A percentile compares a stretch with the other conserved stretches of the same genome.
Evolutionary conservation across 2,113 vertebrate genomes (phyloP).

Genomic region (Cottus gobio): DNA sequence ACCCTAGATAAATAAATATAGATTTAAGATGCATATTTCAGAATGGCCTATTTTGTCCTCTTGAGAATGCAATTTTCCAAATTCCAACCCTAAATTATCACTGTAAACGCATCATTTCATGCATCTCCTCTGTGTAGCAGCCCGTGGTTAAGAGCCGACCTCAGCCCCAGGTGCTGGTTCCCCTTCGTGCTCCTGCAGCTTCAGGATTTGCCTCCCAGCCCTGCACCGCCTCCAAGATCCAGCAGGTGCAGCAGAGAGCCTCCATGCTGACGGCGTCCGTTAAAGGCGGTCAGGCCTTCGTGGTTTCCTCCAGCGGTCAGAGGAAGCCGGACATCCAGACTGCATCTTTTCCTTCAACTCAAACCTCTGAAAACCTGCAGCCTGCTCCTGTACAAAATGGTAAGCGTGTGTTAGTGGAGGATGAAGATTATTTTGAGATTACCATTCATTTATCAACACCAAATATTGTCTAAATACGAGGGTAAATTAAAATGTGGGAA

Average conservation of each 20-base stretch:
- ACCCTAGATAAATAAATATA: not conserved
- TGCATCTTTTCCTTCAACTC: not conserved
- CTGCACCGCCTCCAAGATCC: conserved; percentile 43
- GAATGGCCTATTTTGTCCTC: not conserved
- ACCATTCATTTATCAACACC: not conserved
- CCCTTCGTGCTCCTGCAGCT: conserved; percentile 47
- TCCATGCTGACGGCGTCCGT: conserved; percentile 59
- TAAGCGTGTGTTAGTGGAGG: conserved; percentile 55
- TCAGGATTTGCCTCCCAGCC: conserved; percentile 30
- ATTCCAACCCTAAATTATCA: not conserved
- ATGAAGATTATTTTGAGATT: not conserved
- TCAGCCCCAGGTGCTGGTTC: conserved; percentile 71
- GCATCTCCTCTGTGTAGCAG: not conserved
- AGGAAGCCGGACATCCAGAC: conserved; percentile 31
- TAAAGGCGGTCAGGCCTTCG: conserved; percentile 72
- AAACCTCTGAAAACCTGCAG: conserved; percentile 16
- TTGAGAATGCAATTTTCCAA: not conserved
- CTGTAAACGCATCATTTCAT: not conserved
- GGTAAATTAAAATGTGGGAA: not conserved
- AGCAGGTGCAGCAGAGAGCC: conserved; percentile 68
- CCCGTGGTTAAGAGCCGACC: conserved; percentile 69
- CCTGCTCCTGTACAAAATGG: conserved; percentile 52
- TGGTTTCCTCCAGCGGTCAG: conserved; percentile 32
- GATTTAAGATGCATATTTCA: not conserved
- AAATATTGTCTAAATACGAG: not conserved